phyloP scores from a whole-genome alignment of 2,797 vertebrate genomes.

The Harpagifer antarcticus region DNA sequence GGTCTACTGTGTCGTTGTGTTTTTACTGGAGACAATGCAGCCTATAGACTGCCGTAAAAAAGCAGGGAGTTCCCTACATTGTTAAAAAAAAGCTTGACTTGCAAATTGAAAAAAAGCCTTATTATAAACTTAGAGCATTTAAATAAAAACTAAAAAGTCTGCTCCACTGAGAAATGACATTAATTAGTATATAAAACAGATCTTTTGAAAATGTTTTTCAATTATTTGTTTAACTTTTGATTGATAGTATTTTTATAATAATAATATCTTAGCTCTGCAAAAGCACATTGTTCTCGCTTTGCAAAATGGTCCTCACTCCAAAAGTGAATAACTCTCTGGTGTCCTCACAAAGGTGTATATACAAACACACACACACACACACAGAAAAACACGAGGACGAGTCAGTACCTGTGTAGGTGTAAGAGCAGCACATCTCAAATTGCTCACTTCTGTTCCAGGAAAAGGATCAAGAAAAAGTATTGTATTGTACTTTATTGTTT shows the following conservation, averaged over 20 bases:
- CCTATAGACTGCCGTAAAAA: conserved; percentile 19
- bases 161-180: not conserved
- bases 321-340: no score
- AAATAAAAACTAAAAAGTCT: conserved; percentile 2
- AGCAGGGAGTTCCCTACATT: not conserved
- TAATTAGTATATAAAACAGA: conserved; percentile 1
- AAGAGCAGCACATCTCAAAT: conserved; percentile 18
- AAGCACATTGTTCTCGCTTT: not conserved
- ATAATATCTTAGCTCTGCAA: no score
- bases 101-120: conserved; percentile 31
- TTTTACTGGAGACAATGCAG: conserved; percentile 32
- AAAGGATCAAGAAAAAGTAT: conserved; percentile 30
- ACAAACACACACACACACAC: conserved; percentile 7
- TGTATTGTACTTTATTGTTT: not conserved
- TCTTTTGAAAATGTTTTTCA: not conserved
- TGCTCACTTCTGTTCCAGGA: conserved; percentile 23
- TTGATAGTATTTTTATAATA: no score
- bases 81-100: conserved; percentile 2
- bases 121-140: not conserved
- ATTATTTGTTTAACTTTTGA: no score
- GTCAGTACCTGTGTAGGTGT: conserved; percentile 46
- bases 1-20: conserved; percentile 41
- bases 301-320: no score
- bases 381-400: conserved; percentile 15
- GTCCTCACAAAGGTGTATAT: no score